Evolutionary conservation across 2,797 vertebrate genomes (phyloP).

Genomic region (Cichlasoma orientale): DNA sequence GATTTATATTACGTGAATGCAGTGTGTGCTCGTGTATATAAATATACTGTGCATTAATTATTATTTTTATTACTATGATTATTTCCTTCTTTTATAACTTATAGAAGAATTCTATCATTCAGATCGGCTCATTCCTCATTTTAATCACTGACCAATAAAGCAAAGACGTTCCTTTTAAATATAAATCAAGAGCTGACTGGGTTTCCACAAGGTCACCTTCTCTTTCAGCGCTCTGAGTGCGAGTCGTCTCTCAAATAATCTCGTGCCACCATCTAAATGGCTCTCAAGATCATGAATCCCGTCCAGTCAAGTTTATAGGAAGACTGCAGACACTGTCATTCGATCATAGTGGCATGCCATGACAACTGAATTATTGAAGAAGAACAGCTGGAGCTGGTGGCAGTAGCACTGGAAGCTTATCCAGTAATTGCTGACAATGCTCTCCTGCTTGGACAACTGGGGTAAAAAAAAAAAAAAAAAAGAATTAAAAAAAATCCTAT

Average conservation of each 20-base stretch:
- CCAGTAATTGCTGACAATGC: slow-evolving; percentile 36
- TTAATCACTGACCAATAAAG: not conserved
- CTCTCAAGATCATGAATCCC: slow-evolving; percentile 30
- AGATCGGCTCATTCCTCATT: not conserved
- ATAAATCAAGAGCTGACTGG: not conserved
- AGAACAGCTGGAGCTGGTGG: slow-evolving; percentile 7
- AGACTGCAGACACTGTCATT: not conserved
- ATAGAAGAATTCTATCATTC: not conserved
- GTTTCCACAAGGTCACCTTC: slow-evolving; percentile 15
- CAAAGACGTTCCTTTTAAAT: not conserved
- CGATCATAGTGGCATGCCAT: slow-evolving; percentile 1
- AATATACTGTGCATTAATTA: not conserved
- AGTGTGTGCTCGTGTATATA: not conserved
- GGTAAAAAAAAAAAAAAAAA: not conserved
- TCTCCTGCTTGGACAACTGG: not conserved
- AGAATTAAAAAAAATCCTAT: slow-evolving; percentile 28
- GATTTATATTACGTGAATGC: not conserved
- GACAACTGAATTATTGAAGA: slow-evolving; percentile 27
- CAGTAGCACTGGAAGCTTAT: slow-evolving; percentile 7
- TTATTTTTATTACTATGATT: not conserved
- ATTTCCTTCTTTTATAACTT: not conserved
- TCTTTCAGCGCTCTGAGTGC: slow-evolving; percentile 6
- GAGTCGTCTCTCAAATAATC: slow-evolving; percentile 25
- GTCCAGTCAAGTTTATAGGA: slow-evolving; percentile 5
- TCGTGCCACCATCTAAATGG: not conserved